phyloP scores from a whole-genome alignment of 2,888 invertebrate genomes.

The Deilephila porcellus region DNA sequence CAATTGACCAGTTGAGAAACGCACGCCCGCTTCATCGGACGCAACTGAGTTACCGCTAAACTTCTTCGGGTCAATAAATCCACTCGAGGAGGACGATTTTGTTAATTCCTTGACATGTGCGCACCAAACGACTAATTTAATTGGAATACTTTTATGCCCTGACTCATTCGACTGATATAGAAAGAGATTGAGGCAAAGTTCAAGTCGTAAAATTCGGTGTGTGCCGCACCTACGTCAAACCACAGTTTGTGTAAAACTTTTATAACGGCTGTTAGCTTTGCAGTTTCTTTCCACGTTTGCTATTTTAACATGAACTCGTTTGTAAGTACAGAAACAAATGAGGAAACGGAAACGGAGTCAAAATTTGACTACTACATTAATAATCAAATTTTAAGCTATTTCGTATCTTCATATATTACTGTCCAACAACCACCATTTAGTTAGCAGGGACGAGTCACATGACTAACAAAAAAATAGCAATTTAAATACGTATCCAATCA shows the following conservation, averaged over 20 bases:
- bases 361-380: background rate
- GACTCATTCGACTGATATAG: slow-evolving; percentile 28
- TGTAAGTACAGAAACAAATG: background rate
- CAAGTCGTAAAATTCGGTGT: slow-evolving; percentile 17
- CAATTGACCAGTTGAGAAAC: slow-evolving; percentile 81
- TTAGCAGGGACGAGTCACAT: too few relatives aligned
- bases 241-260: slow-evolving; percentile 23
- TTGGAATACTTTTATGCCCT: slow-evolving; percentile 27
- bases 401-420: too few relatives aligned
- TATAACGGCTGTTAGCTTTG: slow-evolving; percentile 20
- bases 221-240: slow-evolving; percentile 13
- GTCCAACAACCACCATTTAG: too few relatives aligned
- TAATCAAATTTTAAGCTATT: background rate
- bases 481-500: too few relatives aligned
- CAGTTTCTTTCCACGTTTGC: slow-evolving; percentile 12
- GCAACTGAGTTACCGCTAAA: slow-evolving; percentile 65
- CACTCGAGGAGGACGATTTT: slow-evolving; percentile 69
- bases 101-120: slow-evolving; percentile 50
- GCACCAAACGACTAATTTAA: slow-evolving; percentile 26
- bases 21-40: slow-evolving; percentile 60
- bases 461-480: too few relatives aligned
- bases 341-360: background rate
- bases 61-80: slow-evolving; percentile 75
- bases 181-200: slow-evolving; percentile 26
- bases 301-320: background rate